Conservation (phyloP, 2,888 invertebrate species). For the Argyresthia goedartella region DNA sequence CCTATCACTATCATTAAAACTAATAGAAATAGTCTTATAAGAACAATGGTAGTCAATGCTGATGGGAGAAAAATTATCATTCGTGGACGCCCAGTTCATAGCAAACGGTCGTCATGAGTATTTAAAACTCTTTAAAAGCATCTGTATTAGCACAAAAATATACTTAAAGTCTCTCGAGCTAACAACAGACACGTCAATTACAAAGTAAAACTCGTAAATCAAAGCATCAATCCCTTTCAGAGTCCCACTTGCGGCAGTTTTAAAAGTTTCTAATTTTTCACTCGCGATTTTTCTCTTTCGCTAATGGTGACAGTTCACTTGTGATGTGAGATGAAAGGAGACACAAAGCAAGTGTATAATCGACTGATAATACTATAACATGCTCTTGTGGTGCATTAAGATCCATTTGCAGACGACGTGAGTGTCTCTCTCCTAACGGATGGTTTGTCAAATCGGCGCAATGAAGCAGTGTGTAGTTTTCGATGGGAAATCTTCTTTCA, state of each 20-base stretch:
- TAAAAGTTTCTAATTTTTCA: constrained; percentile 20
- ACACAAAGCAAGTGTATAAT: constrained; percentile 66
- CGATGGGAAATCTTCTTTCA: too few relatives aligned
- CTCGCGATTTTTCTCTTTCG: constrained; percentile 14
- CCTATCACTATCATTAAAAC: too few relatives aligned
- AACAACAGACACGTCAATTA: neutral
- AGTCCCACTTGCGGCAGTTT: too few relatives aligned
- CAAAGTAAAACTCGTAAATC: neutral
- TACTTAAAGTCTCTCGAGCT: neutral
- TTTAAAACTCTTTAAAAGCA: neutral
- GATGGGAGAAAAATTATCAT: too few relatives aligned
- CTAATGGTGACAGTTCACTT: constrained; percentile 24
- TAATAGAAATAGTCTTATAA: too few relatives aligned
- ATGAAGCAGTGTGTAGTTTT: too few relatives aligned
- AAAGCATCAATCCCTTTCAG: too few relatives aligned
- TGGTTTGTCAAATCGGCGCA: too few relatives aligned
- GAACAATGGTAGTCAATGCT: too few relatives aligned
- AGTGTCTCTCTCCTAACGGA: neutral
- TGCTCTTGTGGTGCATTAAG: constrained; percentile 46
- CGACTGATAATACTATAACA: constrained; percentile 53
- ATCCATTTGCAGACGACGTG: constrained; percentile 27
- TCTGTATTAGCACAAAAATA: neutral
- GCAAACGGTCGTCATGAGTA: too few relatives aligned
- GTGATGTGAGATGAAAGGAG: constrained; percentile 33
- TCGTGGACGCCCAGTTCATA: too few relatives aligned